A percentile compares a stretch with the other conserved stretches of the same genome.
These are phyloP conservation scores for pig (Sus scrofa) DNA, from an alignment of 2,113 vertebrate genomes.

Conservation along the genomic window T2T-Sscrofa CM000826.6:143886001-143886500, in stretches of 20 bases:
- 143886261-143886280: background rate
- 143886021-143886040: background rate
- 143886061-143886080: background rate
- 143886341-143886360: background rate
- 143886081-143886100: background rate
- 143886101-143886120: background rate
- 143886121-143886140: background rate
- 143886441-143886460: background rate
- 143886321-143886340: background rate
- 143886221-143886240: background rate
- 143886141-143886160: background rate
- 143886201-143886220: background rate
- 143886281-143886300: background rate
- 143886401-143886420: background rate
- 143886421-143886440: background rate
- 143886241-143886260: background rate
- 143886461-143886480: fast-evolving
- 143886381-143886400: background rate
- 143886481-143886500: background rate
- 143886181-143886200: background rate
- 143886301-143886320: background rate
- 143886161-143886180: background rate
- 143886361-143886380: background rate
- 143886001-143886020: no score
- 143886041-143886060: background rate